Conservation (phyloP, 1,140 invertebrate genomes). For the Lethrus apterus region DNA sequence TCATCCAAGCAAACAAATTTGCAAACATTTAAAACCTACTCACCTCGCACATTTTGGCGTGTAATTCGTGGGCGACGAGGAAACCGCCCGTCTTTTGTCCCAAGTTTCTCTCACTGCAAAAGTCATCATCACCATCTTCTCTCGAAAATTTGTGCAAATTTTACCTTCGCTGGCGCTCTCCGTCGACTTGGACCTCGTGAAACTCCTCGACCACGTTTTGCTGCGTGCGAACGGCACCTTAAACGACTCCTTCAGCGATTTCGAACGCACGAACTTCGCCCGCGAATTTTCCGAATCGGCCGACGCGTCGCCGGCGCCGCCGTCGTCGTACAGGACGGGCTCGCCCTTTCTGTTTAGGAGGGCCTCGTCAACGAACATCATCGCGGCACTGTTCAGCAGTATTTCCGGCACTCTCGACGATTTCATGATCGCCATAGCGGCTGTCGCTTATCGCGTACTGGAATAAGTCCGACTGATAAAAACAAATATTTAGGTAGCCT, state of each 20-base stretch:
- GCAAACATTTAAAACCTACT: too few relatives aligned
- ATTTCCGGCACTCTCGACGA: constrained; percentile 8
- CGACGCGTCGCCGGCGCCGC: neutral
- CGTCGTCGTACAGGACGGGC: neutral
- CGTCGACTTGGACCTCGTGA: constrained; percentile 1
- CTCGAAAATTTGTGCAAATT: neutral
- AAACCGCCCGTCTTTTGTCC: neutral
- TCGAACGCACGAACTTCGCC: constrained; percentile 6
- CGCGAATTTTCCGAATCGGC: too few relatives aligned
- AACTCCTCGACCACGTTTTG: constrained; percentile 2
- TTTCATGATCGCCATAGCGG: constrained; percentile 2
- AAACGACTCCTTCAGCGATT: constrained; percentile 11
- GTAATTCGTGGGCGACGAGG: neutral
- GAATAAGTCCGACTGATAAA: too few relatives aligned
- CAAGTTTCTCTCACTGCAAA: too few relatives aligned
- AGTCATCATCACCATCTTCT: neutral
- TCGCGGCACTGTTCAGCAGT: neutral
- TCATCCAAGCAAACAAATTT: too few relatives aligned
- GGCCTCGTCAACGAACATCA: constrained; percentile 8
- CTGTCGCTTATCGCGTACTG: too few relatives aligned
- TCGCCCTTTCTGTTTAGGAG: constrained; percentile 1
- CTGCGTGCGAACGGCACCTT: constrained; percentile 6
- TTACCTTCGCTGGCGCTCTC: constrained; percentile 5
- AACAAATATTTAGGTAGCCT: too few relatives aligned
- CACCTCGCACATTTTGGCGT: neutral